Conservation (phyloP, 2,797 vertebrate species). For the Sphenodon punctatus region DNA sequence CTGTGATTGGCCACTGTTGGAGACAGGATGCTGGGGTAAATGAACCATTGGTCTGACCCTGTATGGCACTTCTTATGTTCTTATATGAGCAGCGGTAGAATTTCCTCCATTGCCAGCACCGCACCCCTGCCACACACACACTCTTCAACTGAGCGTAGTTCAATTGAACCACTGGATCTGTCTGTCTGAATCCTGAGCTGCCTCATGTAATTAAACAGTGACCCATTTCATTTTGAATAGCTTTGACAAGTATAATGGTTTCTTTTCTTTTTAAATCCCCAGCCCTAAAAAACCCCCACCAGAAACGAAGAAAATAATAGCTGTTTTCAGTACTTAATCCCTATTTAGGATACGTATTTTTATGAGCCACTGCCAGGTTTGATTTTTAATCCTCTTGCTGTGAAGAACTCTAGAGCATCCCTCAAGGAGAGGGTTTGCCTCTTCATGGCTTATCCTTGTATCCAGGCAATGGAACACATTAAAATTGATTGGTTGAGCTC, state of each 20-base stretch:
- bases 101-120: too few relatives aligned
- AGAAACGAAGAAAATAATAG: slow-evolving; percentile 29
- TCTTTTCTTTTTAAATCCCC: background rate
- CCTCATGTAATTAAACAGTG: background rate
- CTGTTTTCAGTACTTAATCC: slow-evolving; percentile 36
- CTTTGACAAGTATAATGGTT: slow-evolving; percentile 3
- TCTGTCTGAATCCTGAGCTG: background rate
- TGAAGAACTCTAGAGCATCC: slow-evolving; percentile 11
- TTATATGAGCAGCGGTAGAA: too few relatives aligned
- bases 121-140: too few relatives aligned
- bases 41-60: too few relatives aligned
- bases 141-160: background rate
- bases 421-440: background rate
- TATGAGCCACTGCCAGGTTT: background rate
- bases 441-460: background rate
- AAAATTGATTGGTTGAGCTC: background rate
- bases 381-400: background rate
- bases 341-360: background rate
- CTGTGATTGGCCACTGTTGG: too few relatives aligned
- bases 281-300: slow-evolving; percentile 4
- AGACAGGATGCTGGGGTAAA: too few relatives aligned
- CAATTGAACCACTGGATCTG: background rate
- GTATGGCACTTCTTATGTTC: too few relatives aligned
- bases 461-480: background rate
- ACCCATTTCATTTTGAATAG: background rate